These are phyloP conservation scores for Jaculus jaculus DNA, from an alignment of 2,113 vertebrate genomes.

Conservation along the genomic window DNA sequence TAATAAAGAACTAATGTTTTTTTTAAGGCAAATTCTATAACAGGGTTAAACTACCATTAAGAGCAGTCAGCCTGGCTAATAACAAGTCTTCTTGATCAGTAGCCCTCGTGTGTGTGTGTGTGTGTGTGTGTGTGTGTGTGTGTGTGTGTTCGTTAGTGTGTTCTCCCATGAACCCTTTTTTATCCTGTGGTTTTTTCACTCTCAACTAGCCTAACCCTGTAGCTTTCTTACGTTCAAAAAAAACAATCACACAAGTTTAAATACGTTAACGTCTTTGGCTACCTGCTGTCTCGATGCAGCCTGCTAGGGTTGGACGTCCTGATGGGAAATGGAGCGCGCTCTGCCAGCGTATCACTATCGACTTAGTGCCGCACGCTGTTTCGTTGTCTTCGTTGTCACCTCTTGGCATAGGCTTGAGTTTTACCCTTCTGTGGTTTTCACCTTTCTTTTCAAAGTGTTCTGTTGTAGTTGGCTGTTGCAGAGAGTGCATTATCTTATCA, in stretches of 20 bases:
- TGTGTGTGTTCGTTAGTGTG: not conserved
- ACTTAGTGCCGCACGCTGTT: not conserved
- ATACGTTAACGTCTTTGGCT: constrained; percentile 56
- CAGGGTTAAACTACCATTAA: constrained; percentile 61
- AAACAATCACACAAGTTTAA: constrained; percentile 68
- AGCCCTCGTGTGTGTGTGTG: not conserved
- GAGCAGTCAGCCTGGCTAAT: constrained; percentile 74
- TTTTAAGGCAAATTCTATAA: constrained; percentile 66
- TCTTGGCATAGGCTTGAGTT: constrained; percentile 52
- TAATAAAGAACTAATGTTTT: constrained; percentile 51
- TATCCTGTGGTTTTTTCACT: constrained; percentile 71
- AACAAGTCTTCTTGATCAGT: constrained; percentile 60
- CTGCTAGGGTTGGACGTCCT: constrained; percentile 28
- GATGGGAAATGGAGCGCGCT: constrained; percentile 47
- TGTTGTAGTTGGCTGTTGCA: constrained; percentile 41
- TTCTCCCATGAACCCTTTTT: constrained; percentile 58
- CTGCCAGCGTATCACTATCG: not conserved
- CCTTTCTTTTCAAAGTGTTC: constrained; percentile 22
- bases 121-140: too few species aligned
- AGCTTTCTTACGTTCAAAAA: constrained; percentile 57
- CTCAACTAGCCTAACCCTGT: constrained; percentile 56
- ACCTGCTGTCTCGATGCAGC: constrained; percentile 51
- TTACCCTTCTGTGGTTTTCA: not conserved
- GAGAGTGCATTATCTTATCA: constrained; percentile 38
- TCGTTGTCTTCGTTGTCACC: constrained; percentile 19